phyloP scores from a whole-genome alignment of 2,888 invertebrate genomes.

The Quadriops clusia region DNA sequence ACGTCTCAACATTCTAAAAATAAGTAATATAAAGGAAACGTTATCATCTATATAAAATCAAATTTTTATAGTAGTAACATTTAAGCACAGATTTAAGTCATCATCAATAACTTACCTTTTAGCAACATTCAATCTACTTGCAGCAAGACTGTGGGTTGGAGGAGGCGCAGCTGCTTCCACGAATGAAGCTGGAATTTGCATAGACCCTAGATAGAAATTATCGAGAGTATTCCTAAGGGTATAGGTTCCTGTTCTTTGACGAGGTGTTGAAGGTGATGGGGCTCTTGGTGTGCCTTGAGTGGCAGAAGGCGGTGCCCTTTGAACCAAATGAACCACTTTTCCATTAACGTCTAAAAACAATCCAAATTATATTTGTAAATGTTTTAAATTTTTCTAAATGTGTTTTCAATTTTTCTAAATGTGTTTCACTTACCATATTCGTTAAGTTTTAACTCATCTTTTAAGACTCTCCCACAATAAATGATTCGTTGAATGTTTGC shows the following conservation, averaged over 20 bases:
- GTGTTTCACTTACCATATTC: constrained; percentile 59
- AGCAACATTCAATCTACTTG: constrained; percentile 41
- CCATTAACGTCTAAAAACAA: constrained; percentile 64
- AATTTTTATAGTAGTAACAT: no score
- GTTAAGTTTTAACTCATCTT: constrained; percentile 72
- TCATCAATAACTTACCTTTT: constrained; percentile 25
- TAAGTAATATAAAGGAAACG: constrained; percentile 3
- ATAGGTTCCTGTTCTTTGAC: constrained; percentile 16
- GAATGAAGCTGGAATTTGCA: constrained; percentile 43
- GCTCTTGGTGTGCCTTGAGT: constrained; percentile 21
- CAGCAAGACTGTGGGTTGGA: constrained; percentile 40
- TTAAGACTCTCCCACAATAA: constrained; percentile 86
- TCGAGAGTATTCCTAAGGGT: constrained; percentile 27
- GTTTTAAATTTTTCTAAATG: neutral
- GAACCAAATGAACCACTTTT: constrained; percentile 86
- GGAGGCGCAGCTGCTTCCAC: constrained; percentile 38
- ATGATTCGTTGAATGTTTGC: constrained; percentile 81
- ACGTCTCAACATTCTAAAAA: constrained; percentile 36
- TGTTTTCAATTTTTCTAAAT: neutral
- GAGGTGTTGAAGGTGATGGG: constrained; percentile 25
- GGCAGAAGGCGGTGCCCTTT: constrained; percentile 62
- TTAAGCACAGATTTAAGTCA: no score
- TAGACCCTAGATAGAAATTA: constrained; percentile 46
- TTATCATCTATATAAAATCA: neutral
- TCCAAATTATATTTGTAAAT: constrained; percentile 1